Evolutionary conservation across 2,888 invertebrate genomes (phyloP), one percentile per base, ranked within the genome.

Genomic region (Caenorhabditis sinica): DNA sequence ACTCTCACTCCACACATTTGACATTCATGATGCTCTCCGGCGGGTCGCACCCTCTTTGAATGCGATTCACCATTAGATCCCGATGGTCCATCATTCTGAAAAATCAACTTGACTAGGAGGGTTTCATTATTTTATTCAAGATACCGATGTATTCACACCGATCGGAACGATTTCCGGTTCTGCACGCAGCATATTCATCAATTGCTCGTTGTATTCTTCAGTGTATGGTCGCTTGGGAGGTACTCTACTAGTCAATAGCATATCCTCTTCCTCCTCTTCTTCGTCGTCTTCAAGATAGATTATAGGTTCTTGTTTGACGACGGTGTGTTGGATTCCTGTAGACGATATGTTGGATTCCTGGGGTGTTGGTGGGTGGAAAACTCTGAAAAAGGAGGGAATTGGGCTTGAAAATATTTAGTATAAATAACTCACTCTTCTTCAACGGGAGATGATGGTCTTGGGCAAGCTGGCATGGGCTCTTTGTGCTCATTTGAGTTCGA

Each of bases 21-120:
- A 73, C 87, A 87, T 25, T 79, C 66, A 63, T 87, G 87, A 56
- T 87, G 81, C 5, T 86, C 86, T 20, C 68, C 61, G 13, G 11
- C 40, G 15, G 43, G 36, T 25, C 61, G 68, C 13, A 13, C 40
- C 1, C 13, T 9, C 17, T 43, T 13, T 23, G n/a, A 15, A 1
- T 56, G 33, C 6, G 58, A 51, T 3, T 56, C 28, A n/a, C n/a
- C 49, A 15, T 51, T 61, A 1, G 76, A 80, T 9, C 56, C 56
- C 6, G 79, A 72, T 23, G 75, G 74, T 11, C 75, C 74, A 11
- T 74, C 82, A n/a, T 20, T 49, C 73, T 81, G 61, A 30, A 74
- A 60, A 36, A 2, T 1, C 30, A 43, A 63, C 2, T 25, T 36
- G 1, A 5, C n/a, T n/a, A n/a, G n/a, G n/a, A n/a, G n/a, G n/a